Evolutionary conservation across 2,888 invertebrate genomes (phyloP).

Genomic region (Auanema sp.): DNA sequence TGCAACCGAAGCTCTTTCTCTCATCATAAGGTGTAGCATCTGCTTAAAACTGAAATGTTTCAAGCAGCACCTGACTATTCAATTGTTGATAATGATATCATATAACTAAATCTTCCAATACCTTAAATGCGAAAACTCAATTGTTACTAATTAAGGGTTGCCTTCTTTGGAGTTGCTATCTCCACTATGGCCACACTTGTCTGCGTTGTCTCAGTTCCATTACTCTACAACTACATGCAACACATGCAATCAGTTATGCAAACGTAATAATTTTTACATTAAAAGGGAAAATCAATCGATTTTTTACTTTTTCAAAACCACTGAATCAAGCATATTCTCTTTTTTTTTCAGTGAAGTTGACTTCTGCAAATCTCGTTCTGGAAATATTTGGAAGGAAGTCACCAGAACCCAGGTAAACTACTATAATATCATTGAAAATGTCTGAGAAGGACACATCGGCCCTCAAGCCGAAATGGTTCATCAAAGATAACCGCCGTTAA

Average conservation of each 20-base stretch:
- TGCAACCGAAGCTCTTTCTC: not conserved
- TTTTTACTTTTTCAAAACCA: not conserved
- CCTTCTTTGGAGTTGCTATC: slow-evolving; percentile 49
- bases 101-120: not conserved
- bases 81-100: not conserved
- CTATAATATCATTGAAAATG: not conserved
- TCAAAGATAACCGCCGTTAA: too few relatives aligned
- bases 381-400: slow-evolving; percentile 53
- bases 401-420: slow-evolving; percentile 41
- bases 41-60: not conserved
- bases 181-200: slow-evolving; percentile 48
- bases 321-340: slow-evolving; percentile 2
- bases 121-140: not conserved
- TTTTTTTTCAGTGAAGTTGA: slow-evolving; percentile 33
- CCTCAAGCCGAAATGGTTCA: too few relatives aligned
- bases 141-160: slow-evolving; percentile 23
- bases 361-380: slow-evolving; percentile 50
- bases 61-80: not conserved
- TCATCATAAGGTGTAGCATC: not conserved
- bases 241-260: slow-evolving; percentile 47
- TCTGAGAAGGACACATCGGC: not conserved
- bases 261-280: slow-evolving; percentile 13
- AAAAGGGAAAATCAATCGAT: not conserved
- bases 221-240: slow-evolving; percentile 54
- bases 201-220: slow-evolving; percentile 36